Evolutionary conservation across 1,140 invertebrate genomes (phyloP).

Genomic region (Probaryconus sp.): DNA sequence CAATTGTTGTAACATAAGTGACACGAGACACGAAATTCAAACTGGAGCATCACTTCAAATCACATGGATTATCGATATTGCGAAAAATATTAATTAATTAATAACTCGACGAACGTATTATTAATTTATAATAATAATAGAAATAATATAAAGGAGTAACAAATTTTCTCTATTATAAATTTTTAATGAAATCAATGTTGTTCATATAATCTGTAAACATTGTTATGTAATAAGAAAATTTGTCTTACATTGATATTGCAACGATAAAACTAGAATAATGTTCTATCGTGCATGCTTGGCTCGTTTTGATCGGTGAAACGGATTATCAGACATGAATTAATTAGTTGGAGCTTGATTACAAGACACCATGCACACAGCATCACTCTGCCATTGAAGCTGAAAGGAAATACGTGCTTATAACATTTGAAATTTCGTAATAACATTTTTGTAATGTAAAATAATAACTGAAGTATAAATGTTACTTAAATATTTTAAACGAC

Average conservation of each 20-base stretch:
- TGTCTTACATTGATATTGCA: conserved; percentile 43
- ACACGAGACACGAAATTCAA: conserved; percentile 44
- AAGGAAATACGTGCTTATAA: conserved; percentile 49
- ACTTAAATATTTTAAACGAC: conserved; percentile 13
- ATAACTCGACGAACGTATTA: too few species aligned
- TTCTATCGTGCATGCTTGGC: conserved; percentile 42
- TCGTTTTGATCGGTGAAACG: conserved; percentile 48
- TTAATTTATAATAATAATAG: too few species aligned
- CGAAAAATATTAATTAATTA: too few species aligned
- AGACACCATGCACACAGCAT: conserved; percentile 49
- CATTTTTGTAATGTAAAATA: conserved; percentile 1
- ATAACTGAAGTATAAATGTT: neutral
- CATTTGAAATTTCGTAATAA: conserved; percentile 23
- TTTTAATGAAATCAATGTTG: too few species aligned
- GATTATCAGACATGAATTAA: conserved; percentile 69
- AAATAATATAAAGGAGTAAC: too few species aligned
- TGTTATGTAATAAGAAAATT: conserved; percentile 32
- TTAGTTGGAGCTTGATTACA: conserved; percentile 73
- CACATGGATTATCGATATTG: conserved; percentile 39
- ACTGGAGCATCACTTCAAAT: conserved; percentile 3
- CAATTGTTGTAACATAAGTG: conserved; percentile 51
- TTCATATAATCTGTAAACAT: too few species aligned
- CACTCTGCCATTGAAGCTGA: conserved; percentile 15
- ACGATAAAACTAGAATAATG: conserved; percentile 43
- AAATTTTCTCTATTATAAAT: too few species aligned